Conservation (phyloP, 1,140 invertebrate species). For the Pseudomyrmex pallidus region DNA sequence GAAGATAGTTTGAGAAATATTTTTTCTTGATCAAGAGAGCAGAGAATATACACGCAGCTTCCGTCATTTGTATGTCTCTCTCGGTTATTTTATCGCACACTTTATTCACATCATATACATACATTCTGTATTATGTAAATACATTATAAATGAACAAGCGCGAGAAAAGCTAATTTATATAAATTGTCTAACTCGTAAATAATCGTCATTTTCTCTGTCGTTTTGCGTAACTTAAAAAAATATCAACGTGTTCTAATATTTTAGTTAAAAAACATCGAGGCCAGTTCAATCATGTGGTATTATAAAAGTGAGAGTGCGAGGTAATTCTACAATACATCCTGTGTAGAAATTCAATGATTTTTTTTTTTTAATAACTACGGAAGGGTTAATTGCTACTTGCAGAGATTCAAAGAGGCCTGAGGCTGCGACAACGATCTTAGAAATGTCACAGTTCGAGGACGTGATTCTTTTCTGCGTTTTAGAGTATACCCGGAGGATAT, state of each 20-base stretch:
- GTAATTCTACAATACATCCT: constrained; percentile 17
- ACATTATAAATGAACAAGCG: too few species aligned
- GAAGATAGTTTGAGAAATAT: neutral
- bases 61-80: neutral
- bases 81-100: neutral
- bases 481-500: constrained; percentile 43
- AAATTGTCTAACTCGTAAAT: neutral
- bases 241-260: neutral
- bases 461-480: constrained; percentile 7
- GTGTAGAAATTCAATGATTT: neutral
- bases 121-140: too few species aligned
- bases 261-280: constrained; percentile 35
- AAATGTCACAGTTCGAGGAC: constrained; percentile 48
- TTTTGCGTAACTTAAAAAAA: neutral
- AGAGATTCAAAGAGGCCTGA: constrained; percentile 34
- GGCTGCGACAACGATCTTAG: constrained; percentile 32
- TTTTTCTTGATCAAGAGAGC: neutral
- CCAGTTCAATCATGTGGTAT: neutral
- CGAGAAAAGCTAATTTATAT: neutral
- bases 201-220: neutral
- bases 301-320: constrained; percentile 17
- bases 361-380: constrained; percentile 4
- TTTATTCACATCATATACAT: neutral
- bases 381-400: constrained; percentile 27
- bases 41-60: neutral